Evolutionary conservation across 2,797 vertebrate species (phyloP).

Genomic region (Sebastes jordani): DNA sequence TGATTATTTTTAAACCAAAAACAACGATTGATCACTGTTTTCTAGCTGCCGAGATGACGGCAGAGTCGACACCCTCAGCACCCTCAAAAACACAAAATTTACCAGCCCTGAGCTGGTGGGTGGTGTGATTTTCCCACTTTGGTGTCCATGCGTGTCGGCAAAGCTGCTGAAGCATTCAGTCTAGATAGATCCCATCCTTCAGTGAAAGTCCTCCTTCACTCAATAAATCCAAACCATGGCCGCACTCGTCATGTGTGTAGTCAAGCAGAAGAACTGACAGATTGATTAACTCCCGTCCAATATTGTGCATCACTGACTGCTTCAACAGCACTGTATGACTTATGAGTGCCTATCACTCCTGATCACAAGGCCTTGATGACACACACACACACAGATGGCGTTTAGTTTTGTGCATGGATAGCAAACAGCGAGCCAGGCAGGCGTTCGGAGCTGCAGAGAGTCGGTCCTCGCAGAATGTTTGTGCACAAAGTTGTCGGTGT

Average conservation of each 20-base stretch:
- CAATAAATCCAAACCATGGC: slow-evolving; percentile 44
- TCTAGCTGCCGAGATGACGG: slow-evolving; percentile 2
- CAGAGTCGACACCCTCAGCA: slow-evolving; percentile 8
- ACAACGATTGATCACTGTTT: not conserved
- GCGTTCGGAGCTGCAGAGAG: not conserved
- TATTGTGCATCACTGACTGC: slow-evolving; percentile 27
- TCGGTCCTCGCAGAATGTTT: not conserved
- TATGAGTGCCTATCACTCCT: slow-evolving; percentile 22
- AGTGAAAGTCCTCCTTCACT: slow-evolving; percentile 37
- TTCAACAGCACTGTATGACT: slow-evolving; percentile 2
- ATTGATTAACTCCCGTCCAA: slow-evolving; percentile 60
- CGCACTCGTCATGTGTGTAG: slow-evolving; percentile 16
- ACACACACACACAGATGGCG: slow-evolving; percentile 14
- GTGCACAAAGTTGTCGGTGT: slow-evolving; percentile 10
- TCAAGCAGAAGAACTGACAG: slow-evolving; percentile 54
- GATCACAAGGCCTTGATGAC: slow-evolving; percentile 21
- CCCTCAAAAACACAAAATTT: slow-evolving; percentile 10
- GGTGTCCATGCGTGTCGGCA: slow-evolving; percentile 6
- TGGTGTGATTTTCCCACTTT: slow-evolving; percentile 61
- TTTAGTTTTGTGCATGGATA: not conserved
- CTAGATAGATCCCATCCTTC: slow-evolving; percentile 30
- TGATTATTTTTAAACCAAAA: not conserved
- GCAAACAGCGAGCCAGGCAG: not conserved
- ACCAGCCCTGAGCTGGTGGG: slow-evolving; percentile 32
- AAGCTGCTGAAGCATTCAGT: slow-evolving; percentile 41